phyloP scores from a whole-genome alignment of 2,113 vertebrate genomes.

The Cricetomys ansorgei region DNA sequence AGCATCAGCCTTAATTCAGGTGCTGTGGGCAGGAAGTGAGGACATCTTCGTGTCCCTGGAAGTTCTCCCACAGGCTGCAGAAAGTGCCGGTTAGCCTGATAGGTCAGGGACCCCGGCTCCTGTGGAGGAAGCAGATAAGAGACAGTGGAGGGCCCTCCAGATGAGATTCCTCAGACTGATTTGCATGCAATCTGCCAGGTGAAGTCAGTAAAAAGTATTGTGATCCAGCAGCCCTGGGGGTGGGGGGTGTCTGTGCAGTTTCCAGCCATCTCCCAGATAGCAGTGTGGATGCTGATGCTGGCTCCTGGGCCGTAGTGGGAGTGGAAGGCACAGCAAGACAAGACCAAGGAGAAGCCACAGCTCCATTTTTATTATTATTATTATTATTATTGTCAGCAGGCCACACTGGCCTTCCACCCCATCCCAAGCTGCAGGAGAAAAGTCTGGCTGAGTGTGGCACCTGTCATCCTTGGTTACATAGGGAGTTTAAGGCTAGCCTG shows the following conservation, averaged over 20 bases:
- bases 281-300: not conserved
- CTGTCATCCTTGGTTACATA: not conserved
- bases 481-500: not conserved
- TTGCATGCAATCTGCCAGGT: not conserved
- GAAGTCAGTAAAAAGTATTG: not conserved
- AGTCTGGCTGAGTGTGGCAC: not conserved
- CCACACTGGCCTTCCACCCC: not conserved
- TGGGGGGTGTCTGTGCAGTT: fast-evolving
- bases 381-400: not conserved
- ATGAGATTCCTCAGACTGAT: fast-evolving
- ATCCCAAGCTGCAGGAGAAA: not conserved
- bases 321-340: not conserved
- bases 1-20: not conserved
- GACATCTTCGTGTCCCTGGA: not conserved
- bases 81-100: not conserved
- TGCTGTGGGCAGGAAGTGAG: not conserved
- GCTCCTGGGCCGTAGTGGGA: not conserved
- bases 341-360: not conserved
- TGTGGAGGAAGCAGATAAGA: slow-evolving; percentile 32
- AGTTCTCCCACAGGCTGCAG: not conserved
- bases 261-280: not conserved
- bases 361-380: not conserved
- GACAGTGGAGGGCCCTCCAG: not conserved
- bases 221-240: not conserved
- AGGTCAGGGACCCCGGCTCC: not conserved